These are phyloP conservation scores for Lutjanus argentimaculatus DNA, from an alignment of 2,797 vertebrate genomes.

Conservation along the genomic window DNA sequence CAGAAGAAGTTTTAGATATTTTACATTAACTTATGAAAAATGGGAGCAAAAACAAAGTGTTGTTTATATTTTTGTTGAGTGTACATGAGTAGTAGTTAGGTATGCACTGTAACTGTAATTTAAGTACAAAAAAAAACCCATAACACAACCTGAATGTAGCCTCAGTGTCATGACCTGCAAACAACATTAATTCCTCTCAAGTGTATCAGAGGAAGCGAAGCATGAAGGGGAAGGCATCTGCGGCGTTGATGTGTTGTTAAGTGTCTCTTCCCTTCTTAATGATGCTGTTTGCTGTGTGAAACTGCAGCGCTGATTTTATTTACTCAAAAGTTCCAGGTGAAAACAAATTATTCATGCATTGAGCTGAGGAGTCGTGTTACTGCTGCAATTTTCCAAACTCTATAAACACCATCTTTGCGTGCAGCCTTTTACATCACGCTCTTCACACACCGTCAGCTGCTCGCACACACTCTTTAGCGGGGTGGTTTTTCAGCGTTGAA, in stretches of 20 bases:
- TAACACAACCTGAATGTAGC: background rate
- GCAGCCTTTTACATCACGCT: background rate
- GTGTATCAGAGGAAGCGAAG: constrained; percentile 37
- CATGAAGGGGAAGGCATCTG: constrained; percentile 29
- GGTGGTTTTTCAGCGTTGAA: constrained; percentile 18
- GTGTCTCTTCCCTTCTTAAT: constrained; percentile 45
- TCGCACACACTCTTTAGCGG: background rate
- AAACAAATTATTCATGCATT: constrained; percentile 41
- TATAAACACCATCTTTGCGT: constrained; percentile 6
- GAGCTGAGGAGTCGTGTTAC: constrained; percentile 24
- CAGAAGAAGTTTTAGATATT: too few relatives aligned
- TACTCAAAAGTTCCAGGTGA: constrained; percentile 28
- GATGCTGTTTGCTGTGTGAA: constrained; percentile 46
- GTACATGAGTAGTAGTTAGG: too few relatives aligned
- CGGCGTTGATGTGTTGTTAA: constrained; percentile 19
- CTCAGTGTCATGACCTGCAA: constrained; percentile 24
- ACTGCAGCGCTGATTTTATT: constrained; percentile 30
- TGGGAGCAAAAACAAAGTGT: too few relatives aligned
- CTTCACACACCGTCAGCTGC: constrained; percentile 22
- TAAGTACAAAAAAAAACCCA: background rate
- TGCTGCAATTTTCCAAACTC: constrained; percentile 17
- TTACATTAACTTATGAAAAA: too few relatives aligned
- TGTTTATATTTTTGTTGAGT: too few relatives aligned
- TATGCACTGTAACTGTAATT: background rate
- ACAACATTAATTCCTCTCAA: constrained; percentile 33